Evolutionary conservation across 2,888 invertebrate genomes (phyloP).

Genomic region (Parnassius mnemosyne): DNA sequence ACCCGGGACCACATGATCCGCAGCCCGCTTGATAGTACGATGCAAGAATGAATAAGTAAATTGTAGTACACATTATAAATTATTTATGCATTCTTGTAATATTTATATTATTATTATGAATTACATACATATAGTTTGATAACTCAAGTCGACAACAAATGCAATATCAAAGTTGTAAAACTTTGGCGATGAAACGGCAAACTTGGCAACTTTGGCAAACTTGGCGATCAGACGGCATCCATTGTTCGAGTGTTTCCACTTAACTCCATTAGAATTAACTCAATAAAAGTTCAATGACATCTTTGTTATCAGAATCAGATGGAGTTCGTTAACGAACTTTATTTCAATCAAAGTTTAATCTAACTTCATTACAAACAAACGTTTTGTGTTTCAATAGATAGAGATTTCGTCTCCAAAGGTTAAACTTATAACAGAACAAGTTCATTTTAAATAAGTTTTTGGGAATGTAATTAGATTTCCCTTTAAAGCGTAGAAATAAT

Average conservation of each 20-base stretch:
- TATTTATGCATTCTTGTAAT: no score
- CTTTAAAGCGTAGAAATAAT: no score
- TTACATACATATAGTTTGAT: neutral
- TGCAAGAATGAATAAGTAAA: no score
- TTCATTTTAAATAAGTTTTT: no score
- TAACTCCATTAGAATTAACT: conserved; percentile 16
- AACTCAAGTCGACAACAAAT: conserved; percentile 6
- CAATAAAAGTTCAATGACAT: conserved; percentile 12
- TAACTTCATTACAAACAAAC: conserved; percentile 1
- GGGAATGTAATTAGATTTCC: no score
- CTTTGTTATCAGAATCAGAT: conserved; percentile 10
- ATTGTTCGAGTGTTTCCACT: conserved; percentile 7
- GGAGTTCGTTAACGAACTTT: conserved; percentile 9
- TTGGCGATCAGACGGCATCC: conserved; percentile 3
- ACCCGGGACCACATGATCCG: no score
- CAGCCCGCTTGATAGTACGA: no score
- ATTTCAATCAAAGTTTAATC: conserved; percentile 14
- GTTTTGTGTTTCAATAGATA: neutral
- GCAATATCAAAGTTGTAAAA: conserved; percentile 13
- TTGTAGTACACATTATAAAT: no score
- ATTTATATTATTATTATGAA: no score
- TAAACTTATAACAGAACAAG: no score
- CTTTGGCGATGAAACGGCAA: conserved; percentile 7
- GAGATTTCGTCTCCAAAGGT: no score
- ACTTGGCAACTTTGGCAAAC: no score